phyloP scores from a whole-genome alignment of 2,113 vertebrate genomes.

The Saguinus midas region DNA sequence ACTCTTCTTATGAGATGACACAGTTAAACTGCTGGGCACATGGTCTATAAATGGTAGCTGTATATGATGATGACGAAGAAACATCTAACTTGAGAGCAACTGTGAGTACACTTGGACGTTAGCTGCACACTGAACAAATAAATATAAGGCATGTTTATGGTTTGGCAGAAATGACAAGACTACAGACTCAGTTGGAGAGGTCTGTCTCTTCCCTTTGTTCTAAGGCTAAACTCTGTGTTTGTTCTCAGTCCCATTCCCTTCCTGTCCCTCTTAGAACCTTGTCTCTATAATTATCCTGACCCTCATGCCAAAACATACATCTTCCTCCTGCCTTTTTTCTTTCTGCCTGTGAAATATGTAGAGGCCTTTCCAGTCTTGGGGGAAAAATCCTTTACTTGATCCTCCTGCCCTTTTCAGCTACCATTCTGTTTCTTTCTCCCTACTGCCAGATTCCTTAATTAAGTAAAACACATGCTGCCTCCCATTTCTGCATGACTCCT shows the following conservation, averaged over 20 bases:
- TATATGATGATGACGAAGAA: not conserved
- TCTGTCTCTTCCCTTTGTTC: slow-evolving; percentile 61
- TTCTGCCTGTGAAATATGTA: slow-evolving; percentile 1
- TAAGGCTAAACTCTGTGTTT: slow-evolving; percentile 35
- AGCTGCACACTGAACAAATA: not conserved
- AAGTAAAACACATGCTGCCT: not conserved
- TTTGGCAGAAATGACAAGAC: slow-evolving; percentile 55
- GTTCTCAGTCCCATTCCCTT: slow-evolving; percentile 43
- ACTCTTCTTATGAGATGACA: not conserved
- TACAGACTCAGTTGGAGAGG: slow-evolving; percentile 20
- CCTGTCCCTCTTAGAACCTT: slow-evolving; percentile 50
- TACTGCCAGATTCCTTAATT: slow-evolving; percentile 24
- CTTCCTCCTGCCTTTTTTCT: not conserved
- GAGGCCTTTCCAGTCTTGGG: slow-evolving; percentile 20
- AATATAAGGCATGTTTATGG: not conserved
- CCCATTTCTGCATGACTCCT: not conserved
- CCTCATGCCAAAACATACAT: slow-evolving; percentile 13
- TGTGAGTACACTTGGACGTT: not conserved
- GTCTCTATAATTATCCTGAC: slow-evolving; percentile 47
- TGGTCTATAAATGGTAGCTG: not conserved
- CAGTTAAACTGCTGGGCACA: not conserved
- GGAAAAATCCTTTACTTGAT: not conserved
- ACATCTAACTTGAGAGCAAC: not conserved
- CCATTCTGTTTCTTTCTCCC: slow-evolving; percentile 21
- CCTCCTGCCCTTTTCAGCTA: slow-evolving; percentile 51